Conservation (phyloP, 1,140 invertebrate species). For the Portunus trituberculatus region DNA sequence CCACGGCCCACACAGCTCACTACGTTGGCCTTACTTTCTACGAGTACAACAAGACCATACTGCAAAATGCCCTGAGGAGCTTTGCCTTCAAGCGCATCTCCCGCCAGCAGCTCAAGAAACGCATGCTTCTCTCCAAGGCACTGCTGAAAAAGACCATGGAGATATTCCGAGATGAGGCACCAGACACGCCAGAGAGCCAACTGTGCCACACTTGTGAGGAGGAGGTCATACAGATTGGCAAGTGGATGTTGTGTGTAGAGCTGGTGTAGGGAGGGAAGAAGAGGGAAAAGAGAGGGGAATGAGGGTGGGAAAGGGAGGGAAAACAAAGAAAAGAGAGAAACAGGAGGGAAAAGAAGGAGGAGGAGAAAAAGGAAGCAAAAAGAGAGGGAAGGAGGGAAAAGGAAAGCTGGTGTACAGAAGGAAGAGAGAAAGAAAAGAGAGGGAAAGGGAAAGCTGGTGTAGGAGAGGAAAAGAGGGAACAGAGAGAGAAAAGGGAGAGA, state of each 20-base stretch:
- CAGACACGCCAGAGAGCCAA: constrained; percentile 76
- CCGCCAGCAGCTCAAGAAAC: constrained; percentile 75
- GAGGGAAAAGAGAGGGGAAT: background rate
- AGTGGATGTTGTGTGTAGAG: constrained; percentile 77
- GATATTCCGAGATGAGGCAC: constrained; percentile 73
- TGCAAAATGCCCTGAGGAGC: constrained; percentile 72
- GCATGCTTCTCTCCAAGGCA: constrained; percentile 75
- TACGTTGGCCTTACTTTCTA: constrained; percentile 77
- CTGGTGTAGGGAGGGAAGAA: constrained; percentile 54
- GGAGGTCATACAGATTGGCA: constrained; percentile 75
- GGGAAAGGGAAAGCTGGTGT: background rate
- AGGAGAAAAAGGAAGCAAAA: background rate
- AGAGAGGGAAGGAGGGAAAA: background rate
- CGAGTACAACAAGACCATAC: constrained; percentile 77
- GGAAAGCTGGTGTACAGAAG: background rate
- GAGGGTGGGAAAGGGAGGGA: no score
- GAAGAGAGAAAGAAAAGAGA: constrained; percentile 1
- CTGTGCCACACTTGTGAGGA: constrained; percentile 73
- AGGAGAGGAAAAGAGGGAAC: no score
- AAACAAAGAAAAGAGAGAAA: background rate
- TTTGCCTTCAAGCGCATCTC: constrained; percentile 67
- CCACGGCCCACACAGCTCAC: constrained; percentile 72
- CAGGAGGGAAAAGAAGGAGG: background rate
- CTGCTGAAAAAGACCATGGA: constrained; percentile 76
- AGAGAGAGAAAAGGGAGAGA: background rate